These are phyloP conservation scores for Xenus cinereus DNA, from an alignment of 2,113 vertebrate genomes.

Conservation along the genomic window DNA sequence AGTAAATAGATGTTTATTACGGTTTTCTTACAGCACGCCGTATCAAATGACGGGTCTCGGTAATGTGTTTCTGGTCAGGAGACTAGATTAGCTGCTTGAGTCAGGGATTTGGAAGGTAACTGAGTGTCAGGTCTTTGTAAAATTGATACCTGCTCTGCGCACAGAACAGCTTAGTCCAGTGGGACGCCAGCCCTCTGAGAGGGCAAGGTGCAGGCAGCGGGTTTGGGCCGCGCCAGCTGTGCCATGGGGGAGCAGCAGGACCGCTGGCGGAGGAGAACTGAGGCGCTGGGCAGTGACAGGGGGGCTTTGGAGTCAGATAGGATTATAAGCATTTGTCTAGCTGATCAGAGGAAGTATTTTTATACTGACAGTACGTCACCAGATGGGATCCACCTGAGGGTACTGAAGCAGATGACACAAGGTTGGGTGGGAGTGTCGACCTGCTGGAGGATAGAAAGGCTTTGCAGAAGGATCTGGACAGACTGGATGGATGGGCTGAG, in stretches of 20 bases:
- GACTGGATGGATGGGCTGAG: too few species aligned
- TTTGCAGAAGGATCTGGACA: too few species aligned
- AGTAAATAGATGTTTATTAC: not conserved
- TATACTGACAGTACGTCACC: not conserved
- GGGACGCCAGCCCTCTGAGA: not conserved
- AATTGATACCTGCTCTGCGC: not conserved
- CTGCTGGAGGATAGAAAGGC: too few species aligned
- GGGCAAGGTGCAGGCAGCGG: not conserved
- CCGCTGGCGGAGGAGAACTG: not conserved
- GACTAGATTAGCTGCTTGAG: not conserved
- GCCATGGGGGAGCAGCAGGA: conserved; percentile 41
- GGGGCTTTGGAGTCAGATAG: not conserved
- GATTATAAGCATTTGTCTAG: conserved; percentile 38
- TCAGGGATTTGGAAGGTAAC: not conserved
- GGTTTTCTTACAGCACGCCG: not conserved
- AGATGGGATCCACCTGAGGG: too few species aligned
- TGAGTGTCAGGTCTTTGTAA: not conserved
- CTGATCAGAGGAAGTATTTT: not conserved
- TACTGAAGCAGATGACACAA: too few species aligned
- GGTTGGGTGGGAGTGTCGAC: too few species aligned
- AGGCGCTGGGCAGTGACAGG: conserved; percentile 21
- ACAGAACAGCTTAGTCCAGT: not conserved
- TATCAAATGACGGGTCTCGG: fast-evolving
- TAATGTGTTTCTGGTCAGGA: not conserved
- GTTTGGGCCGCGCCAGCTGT: conserved; percentile 37